Evolutionary conservation across 2,113 vertebrate genomes (phyloP), one percentile per base, ranked within the genome.

Genomic region (Mastomys natalensis): DNA sequence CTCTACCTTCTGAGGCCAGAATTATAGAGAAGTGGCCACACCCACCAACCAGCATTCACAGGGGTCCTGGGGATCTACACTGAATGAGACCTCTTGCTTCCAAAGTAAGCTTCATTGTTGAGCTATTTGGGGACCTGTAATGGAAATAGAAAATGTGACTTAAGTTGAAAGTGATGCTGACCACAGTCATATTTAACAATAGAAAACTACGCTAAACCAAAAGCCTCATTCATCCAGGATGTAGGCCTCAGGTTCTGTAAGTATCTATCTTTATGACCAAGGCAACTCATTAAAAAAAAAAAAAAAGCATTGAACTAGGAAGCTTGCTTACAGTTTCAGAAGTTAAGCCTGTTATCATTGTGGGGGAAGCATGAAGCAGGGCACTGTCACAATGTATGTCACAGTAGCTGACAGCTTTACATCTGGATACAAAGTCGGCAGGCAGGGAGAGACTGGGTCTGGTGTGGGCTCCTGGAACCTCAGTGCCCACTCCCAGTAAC

Each of bases 141-240:
- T 26, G 66, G 43, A 91, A 74, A 62, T 92, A 17, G 62, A 72
- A 88, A 93, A 90, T 15, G 60, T 40, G 43, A 34, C 62, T 31
- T 76, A 70, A 80, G 55, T 74, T 37, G 60, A 45, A 80, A 87
- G 29, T 90, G 12, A 17, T 70, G 29, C 81, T 73, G 78, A n/a
- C 93, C 31, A 37, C 70, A 22, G 12, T 51, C 24, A 31, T 94
- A 60, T 84, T 93, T 95, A 90, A 66, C n/a, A 89, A 43, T 53
- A 97, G 96, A 94, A 93, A 29, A 26, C 68, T 96, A 76, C n/a
- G 80, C 82, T 95, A 86, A 62, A 1, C 0, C 17, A 78, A 92
- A 98, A 87, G 93, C 90, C 95, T 91, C 93, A 29, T 15, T 89
- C 94, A 62, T 29, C 81, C 73, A 5, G 66, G 85, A 77, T 94